Base-by-base conservation (phyloP, 1,140 invertebrate species). In the Arctopsyche grandis region DNA sequence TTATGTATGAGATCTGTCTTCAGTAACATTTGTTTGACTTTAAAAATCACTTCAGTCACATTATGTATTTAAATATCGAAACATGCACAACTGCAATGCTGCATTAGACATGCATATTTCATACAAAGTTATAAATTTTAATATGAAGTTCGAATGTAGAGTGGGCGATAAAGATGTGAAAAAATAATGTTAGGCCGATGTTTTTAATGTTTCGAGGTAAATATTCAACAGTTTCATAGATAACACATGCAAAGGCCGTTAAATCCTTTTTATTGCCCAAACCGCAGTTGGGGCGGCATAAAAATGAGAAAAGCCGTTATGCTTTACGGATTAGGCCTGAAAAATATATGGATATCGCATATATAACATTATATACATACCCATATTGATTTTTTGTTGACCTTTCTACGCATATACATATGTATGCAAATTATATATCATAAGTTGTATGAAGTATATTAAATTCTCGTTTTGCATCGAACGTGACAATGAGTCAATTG, bases 171-270 rank as follows among this genome's bases (percentile, higher is more conserved):
- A 52, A 52, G 48, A 52, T 52, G 16, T 52, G 48, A 52, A 52
- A 52, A 52, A 46, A 52, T 14, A 5, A 52, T 52, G 63, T 12
- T 66, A 66, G 24, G 24, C 9, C 24, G 63, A 22, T 66, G 63
- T 22, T 66, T 22, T 24, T 22, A 66, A 66, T 66, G 63, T 66
- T 66, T 66, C 26, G 63, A 66, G 63, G 63, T 66, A 66, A 66
- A 66, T 66, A 66, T 66, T 66, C 63, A 66, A 66, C 63, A 66
- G 63, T 66, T 66, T 66, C 24, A 66, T 66, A 66, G 63, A 66
- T 66, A 66, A 66, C 63, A 66, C 24, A 66, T 66, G 63, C 63
- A 26, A 66, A 66, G 63, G 63, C 24, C 63, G 63, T 66, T 66
- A 66, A 66, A 66, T 66, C 63, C 63, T 9, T 66, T 66, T 66